A percentile compares a stretch with the other conserved stretches of the same genome.
Evolutionary conservation across 53 echinoderm and acorn worm species (phyloP).

Genomic region (Holothuria scabra): DNA sequence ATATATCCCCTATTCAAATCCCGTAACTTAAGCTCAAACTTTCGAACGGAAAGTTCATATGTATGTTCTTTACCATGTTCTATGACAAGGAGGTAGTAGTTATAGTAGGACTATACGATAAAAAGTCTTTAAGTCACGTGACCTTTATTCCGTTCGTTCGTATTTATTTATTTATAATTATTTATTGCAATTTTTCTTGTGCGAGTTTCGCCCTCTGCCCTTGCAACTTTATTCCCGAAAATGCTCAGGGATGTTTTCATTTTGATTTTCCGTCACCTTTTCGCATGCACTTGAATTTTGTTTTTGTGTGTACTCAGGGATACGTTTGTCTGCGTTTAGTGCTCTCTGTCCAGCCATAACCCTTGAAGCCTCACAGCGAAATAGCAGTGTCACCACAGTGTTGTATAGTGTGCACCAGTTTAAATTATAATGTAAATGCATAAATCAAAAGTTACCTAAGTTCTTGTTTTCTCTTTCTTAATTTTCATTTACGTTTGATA

Average conservation of each 20-base stretch:
- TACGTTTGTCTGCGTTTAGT: constrained; percentile 1
- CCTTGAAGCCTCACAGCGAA: constrained; percentile 34
- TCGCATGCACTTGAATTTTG: constrained; percentile 29
- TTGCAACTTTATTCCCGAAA: constrained; percentile 14
- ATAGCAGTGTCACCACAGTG: neutral
- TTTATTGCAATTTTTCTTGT: no score
- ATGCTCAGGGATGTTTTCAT: constrained; percentile 21
- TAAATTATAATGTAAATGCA: constrained; percentile 4
- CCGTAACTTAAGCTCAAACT: no score
- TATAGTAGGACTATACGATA: no score
- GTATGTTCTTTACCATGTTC: no score
- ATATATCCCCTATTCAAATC: no score
- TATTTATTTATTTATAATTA: no score
- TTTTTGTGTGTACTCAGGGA: constrained; percentile 32
- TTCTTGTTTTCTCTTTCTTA: constrained; percentile 2
- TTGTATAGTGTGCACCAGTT: constrained; percentile 15
- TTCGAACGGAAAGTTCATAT: no score
- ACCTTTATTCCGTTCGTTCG: no score
- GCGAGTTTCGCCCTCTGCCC: neutral
- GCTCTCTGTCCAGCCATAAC: constrained; percentile 28
- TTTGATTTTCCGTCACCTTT: constrained; percentile 35
- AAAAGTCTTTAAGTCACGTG: no score
- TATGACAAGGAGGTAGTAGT: no score
- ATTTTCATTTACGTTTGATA: constrained; percentile 1
- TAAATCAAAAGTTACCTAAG: constrained; percentile 2